Percentiles rank a stretch among this genome's conserved stretches.
Evolutionary conservation across 2,888 invertebrate species (phyloP).

Genomic region (Spisula solida): DNA sequence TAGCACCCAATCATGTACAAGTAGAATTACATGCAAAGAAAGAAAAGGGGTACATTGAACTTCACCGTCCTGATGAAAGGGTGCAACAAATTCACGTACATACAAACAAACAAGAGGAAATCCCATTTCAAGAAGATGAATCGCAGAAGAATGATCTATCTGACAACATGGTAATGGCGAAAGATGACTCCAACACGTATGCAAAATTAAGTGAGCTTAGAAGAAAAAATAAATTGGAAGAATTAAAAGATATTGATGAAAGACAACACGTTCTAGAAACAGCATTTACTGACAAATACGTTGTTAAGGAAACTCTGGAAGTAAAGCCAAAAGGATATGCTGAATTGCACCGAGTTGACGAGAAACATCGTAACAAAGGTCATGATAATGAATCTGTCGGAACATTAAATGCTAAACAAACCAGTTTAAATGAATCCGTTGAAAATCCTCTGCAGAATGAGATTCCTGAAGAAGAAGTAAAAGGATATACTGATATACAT

Average conservation of each 20-base stretch:
- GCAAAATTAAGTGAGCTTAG: background rate
- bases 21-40: background rate
- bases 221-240: background rate
- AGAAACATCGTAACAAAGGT: background rate
- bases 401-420: background rate
- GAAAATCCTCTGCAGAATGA: no score
- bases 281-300: background rate
- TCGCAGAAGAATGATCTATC: background rate
- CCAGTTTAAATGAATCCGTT: background rate
- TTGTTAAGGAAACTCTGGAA: background rate
- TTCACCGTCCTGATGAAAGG: background rate
- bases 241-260: background rate
- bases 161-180: background rate
- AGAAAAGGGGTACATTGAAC: background rate
- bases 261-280: background rate
- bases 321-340: slow-evolving; percentile 11
- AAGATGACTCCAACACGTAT: background rate
- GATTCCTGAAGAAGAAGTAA: background rate
- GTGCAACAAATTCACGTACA: background rate
- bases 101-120: background rate
- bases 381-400: background rate
- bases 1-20: background rate
- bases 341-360: background rate
- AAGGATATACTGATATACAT: background rate
- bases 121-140: background rate